Percentiles rank a stretch among this genome's conserved stretches.
Conservation (phyloP, 2,113 vertebrate genomes). For the Channa argus region DNA sequence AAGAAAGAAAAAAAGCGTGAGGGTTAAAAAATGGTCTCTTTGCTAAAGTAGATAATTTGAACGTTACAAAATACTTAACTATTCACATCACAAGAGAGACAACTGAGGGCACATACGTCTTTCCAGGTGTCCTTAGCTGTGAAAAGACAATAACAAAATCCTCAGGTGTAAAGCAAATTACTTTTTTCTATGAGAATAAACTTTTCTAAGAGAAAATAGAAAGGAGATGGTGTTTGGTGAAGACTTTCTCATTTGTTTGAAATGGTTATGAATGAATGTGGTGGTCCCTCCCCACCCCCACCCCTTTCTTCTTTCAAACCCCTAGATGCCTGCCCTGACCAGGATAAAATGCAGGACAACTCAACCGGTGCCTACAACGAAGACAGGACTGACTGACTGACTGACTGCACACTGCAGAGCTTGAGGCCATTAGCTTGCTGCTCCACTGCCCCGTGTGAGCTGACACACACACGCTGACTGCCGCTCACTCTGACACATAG, state of each 20-base stretch:
- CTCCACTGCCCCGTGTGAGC: constrained; percentile 74
- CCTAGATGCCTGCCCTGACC: constrained; percentile 80
- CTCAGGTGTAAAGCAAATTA: constrained; percentile 30
- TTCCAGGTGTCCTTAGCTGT: constrained; percentile 51
- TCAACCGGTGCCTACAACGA: constrained; percentile 72
- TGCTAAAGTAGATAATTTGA: constrained; percentile 54
- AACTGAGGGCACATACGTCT: constrained; percentile 43
- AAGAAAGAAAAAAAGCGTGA: constrained; percentile 52
- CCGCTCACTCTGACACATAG: constrained; percentile 64
- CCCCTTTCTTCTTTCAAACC: constrained; percentile 67
- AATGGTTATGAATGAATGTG: constrained; percentile 79
- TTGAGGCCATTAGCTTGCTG: constrained; percentile 70
- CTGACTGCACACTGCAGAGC: constrained; percentile 76
- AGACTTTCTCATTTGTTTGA: constrained; percentile 63
- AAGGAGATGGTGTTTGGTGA: not conserved
- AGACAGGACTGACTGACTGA: constrained; percentile 67
- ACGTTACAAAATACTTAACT: constrained; percentile 38
- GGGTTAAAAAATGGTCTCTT: constrained; percentile 60
- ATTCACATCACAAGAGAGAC: constrained; percentile 31
- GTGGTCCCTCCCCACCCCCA: constrained; percentile 73
- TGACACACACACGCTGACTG: constrained; percentile 71
- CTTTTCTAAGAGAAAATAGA: constrained; percentile 21
- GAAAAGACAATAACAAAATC: constrained; percentile 34
- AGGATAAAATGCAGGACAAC: constrained; percentile 81
- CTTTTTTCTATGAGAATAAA: constrained; percentile 28